Evolutionary conservation across 2,113 vertebrate genomes (phyloP).

Genomic region (Delphinapterus leucas): DNA sequence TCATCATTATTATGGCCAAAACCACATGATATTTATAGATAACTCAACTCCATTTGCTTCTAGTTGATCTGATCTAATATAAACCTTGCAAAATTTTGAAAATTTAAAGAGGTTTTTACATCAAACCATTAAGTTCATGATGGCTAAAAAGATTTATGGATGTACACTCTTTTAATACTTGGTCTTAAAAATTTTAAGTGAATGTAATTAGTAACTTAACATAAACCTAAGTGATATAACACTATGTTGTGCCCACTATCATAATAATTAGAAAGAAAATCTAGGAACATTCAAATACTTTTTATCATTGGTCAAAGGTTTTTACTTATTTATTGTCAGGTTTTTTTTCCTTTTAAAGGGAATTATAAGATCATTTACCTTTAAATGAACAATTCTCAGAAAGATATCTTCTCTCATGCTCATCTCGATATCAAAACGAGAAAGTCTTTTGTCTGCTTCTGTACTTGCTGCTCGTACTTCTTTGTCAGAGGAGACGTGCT

Average conservation of each 20-base stretch:
- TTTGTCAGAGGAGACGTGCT: conserved; percentile 89
- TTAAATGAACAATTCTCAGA: conserved; percentile 87
- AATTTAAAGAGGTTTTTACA: conserved; percentile 17
- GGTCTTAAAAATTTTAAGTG: neutral
- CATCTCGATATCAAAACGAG: conserved; percentile 95
- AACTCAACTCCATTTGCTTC: neutral
- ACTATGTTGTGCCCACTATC: neutral
- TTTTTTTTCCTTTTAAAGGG: neutral
- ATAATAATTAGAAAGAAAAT: conserved; percentile 20
- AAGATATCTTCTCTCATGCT: conserved; percentile 96
- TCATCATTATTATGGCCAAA: neutral
- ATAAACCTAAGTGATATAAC: neutral
- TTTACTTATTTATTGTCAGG: neutral
- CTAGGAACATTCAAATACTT: neutral
- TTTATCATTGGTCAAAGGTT: neutral
- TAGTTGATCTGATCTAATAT: neutral
- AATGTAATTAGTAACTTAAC: neutral
- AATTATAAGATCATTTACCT: conserved; percentile 83
- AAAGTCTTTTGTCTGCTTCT: conserved; percentile 94
- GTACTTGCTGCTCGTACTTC: conserved; percentile 93
- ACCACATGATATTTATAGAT: neutral
- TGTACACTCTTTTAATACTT: neutral
- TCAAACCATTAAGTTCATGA: neutral
- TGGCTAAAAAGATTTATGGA: neutral
- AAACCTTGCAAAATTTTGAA: neutral